These are phyloP conservation scores for Hipparchia semele DNA, from an alignment of 2,888 invertebrate genomes.

Conservation along the genomic window DNA sequence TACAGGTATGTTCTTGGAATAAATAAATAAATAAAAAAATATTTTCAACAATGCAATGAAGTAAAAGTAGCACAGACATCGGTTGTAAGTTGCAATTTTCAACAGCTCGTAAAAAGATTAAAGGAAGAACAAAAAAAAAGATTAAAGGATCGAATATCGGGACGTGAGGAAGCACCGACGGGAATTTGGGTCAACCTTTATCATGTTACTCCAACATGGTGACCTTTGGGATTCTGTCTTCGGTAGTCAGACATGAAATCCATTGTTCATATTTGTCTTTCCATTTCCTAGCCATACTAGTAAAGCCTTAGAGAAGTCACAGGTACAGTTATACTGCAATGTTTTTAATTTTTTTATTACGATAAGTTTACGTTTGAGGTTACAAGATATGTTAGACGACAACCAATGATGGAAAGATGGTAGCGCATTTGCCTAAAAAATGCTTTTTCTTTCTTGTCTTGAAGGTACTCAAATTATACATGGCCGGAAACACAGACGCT, in stretches of 20 bases:
- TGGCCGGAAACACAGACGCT: too few relatives aligned
- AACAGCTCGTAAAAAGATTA: conserved; percentile 31
- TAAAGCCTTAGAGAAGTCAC: not conserved
- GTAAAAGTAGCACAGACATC: conserved; percentile 6
- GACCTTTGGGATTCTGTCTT: not conserved
- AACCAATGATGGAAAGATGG: too few relatives aligned
- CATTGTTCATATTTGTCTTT: not conserved
- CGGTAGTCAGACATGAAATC: not conserved
- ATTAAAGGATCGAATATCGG: conserved; percentile 38
- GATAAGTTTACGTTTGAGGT: too few relatives aligned
- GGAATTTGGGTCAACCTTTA: conserved; percentile 38
- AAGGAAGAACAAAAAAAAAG: conserved; percentile 12
- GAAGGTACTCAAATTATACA: too few relatives aligned
- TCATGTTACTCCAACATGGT: conserved; percentile 34
- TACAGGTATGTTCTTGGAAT: too few relatives aligned
- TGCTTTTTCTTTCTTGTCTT: too few relatives aligned
- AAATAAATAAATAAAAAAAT: too few relatives aligned
- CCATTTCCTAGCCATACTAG: too few relatives aligned
- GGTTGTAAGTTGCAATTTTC: conserved; percentile 17
- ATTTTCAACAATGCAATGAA: not conserved
- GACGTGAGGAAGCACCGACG: conserved; percentile 34
- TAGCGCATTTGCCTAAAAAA: too few relatives aligned
- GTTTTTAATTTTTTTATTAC: too few relatives aligned
- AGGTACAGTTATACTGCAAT: too few relatives aligned
- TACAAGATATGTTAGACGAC: too few relatives aligned